phyloP scores from a whole-genome alignment of 2,113 vertebrate genomes.

The Brachyistius frenatus region DNA sequence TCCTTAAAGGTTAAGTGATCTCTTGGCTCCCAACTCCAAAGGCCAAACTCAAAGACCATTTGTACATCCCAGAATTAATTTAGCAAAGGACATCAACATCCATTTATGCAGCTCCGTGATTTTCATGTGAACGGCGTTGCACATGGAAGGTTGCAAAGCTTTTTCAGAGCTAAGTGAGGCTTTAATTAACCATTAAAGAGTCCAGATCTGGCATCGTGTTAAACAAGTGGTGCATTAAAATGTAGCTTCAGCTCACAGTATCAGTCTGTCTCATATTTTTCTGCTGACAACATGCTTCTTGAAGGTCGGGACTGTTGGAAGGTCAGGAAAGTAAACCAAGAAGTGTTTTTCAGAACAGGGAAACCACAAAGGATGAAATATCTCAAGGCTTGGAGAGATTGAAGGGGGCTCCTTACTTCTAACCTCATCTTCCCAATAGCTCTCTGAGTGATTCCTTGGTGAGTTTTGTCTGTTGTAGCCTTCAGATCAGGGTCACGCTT shows the following conservation, averaged over 20 bases:
- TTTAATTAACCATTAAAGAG: neutral
- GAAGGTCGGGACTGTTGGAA: neutral
- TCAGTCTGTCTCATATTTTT: neutral
- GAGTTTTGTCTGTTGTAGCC: neutral
- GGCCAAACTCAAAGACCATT: conserved; percentile 43
- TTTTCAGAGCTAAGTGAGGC: neutral
- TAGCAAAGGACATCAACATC: conserved; percentile 24
- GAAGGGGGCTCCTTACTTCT: neutral
- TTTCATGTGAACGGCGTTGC: conserved; percentile 12
- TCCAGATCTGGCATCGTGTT: neutral
- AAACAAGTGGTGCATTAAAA: neutral
- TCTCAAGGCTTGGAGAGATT: neutral
- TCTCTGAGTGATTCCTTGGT: neutral
- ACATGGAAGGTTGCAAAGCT: conserved; percentile 7
- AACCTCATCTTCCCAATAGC: neutral
- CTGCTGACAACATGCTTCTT: neutral
- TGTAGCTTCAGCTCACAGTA: neutral
- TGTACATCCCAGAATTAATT: conserved; percentile 33
- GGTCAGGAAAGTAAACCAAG: neutral
- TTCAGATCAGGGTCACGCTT: too few relatives aligned
- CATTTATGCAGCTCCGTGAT: conserved; percentile 3
- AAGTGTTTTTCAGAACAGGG: too few relatives aligned
- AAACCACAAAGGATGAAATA: neutral
- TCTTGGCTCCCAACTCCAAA: conserved; percentile 49
- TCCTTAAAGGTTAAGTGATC: conserved; percentile 67